Evolutionary conservation across 2,113 vertebrate genomes (phyloP), one percentile per base, ranked within the genome.

Genomic region (Lagopus leucura): DNA sequence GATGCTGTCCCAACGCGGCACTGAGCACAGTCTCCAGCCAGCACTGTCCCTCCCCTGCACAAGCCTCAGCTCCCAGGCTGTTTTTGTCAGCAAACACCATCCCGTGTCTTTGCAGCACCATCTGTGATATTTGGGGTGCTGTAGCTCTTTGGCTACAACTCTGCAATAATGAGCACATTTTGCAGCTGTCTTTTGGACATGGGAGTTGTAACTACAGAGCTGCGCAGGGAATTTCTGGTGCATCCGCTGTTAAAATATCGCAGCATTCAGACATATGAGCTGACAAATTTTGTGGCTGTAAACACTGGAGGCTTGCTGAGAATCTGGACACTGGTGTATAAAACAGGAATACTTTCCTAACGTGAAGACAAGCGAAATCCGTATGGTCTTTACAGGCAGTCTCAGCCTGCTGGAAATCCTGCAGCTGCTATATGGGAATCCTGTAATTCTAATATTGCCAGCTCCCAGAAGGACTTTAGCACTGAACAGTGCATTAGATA

Each of bases 271-370:
- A 95, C 90, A 90, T 74, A 90, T 1, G 64, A 94, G 94, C 86
- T 88, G 94, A 96, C 95, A 94, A 94, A 94, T 96, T 84, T 81
- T 76, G 85, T 48, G 70, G 86, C 92, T 95, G 95, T 89, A 95
- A 96, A 96, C 93, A 95, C 81, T 78, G 83, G 81, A 93, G 86
- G 78, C 86, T 95, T 86, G 79, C 93, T 95, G 86, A 84, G 94
- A 96, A 82, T 84, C 90, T 90, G 95, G 80, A 94, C 70, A 66
- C 86, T 40, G 32, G 83, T 19, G 36, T 72, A 65, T 72, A 90
- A 90, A 94, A 90, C 34, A 13, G n/a, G 69, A 90, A 90, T 89
- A 77, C 70, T 95, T 80, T 78, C 47, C 71, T 65, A 86, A 96
- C 9, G 55, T 82, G 89, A 91, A 95, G 69, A 66, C 80, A 91